Evolutionary conservation across 2,888 invertebrate species (phyloP), one percentile per base, ranked within the genome.

Genomic region (Plagodis dolabraria): DNA sequence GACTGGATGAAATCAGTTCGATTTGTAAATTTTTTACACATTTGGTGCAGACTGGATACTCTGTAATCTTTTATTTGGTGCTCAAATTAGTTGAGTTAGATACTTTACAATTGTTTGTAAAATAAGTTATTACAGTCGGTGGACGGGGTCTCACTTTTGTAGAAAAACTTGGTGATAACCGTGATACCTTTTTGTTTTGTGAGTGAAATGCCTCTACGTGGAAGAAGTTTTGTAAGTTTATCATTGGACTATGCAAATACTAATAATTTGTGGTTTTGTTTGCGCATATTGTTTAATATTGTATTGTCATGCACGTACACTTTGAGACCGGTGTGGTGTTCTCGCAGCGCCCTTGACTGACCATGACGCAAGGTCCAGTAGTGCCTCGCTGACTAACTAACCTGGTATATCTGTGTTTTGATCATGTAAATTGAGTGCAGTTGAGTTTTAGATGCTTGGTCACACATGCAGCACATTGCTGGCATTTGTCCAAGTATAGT

Each of bases 121-220:
- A 22, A 22, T 22, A 22, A 22, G 22, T 22, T 1, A 22, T 4
- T 22, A 22, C 22, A 22, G 22, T 22, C 22, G 4, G 22, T 22
- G 22, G 22, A 22, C 22, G 22, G 22, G 22, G 22, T 22, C 22
- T 4, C 22, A 22, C 22, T 22, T 22, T 22, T 22, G 4, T 2
- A 22, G 22, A 22, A 22, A 22, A 22, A 22, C 22, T 22, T 22
- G 22, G 22, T 22, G 22, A 22, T 22, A 22, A 22, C 22, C 22
- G 10, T 40, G 40, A 40, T 40, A 10, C 8, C 0, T 6, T 1
- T 40, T 40, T 10, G 40, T 40, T 51, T 75, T 71, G 77, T 82
- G 76, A 75, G 72, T 85, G 88, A 86, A 83, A 92, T 92, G 92
- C 90, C 92, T 80, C 77, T 92, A 67, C 83, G 87, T 77, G 86